phyloP scores from a whole-genome alignment of 2,797 vertebrate genomes.

The Sphenopsis melanotis region DNA sequence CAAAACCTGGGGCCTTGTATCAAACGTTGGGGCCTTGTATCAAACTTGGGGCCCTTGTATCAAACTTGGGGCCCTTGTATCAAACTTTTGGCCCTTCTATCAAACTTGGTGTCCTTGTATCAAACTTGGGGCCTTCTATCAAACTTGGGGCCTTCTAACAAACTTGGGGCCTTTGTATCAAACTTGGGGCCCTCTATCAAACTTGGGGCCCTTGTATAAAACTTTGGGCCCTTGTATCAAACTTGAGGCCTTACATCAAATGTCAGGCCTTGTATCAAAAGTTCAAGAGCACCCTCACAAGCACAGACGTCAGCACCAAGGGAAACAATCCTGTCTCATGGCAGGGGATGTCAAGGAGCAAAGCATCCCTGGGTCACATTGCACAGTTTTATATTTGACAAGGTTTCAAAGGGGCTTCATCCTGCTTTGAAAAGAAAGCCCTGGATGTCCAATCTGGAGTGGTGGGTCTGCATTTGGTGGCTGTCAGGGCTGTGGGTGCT shows the following conservation, averaged over 20 bases:
- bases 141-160: too few species aligned
- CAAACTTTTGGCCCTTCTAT: neutral
- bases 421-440: neutral
- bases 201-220: neutral
- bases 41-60: too few species aligned
- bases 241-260: neutral
- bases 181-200: too few species aligned
- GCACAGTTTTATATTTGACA: neutral
- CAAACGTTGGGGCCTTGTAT: neutral
- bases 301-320: rapidly evolving
- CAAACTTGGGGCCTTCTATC: neutral
- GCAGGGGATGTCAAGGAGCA: neutral
- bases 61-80: neutral
- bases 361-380: neutral
- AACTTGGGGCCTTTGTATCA: too few species aligned
- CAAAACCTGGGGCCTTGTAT: neutral
- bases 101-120: neutral
- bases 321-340: neutral
- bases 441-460: rapidly evolving
- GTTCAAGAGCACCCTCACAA: neutral
- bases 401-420: neutral
- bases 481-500: neutral
- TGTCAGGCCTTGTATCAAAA: neutral
- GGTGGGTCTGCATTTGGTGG: neutral
- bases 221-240: neutral